phyloP scores from a whole-genome alignment of 2,113 vertebrate genomes.

The Menidia beryllina region DNA sequence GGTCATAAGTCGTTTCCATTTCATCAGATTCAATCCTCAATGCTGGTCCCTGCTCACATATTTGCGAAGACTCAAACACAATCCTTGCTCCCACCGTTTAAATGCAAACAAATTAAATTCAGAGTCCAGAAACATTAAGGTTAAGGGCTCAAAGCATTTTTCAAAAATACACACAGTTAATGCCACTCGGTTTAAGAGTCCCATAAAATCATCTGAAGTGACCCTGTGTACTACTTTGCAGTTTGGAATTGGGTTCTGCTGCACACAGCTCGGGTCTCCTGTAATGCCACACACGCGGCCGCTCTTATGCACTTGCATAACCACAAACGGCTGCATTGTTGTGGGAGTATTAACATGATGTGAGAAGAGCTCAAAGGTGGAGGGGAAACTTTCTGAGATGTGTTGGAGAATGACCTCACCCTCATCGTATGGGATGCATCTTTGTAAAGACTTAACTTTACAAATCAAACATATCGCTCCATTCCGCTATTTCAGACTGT shows the following conservation, averaged over 20 bases:
- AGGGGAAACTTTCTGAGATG: neutral
- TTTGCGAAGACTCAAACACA: neutral
- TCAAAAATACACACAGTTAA: slow-evolving; percentile 20
- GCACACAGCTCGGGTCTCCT: slow-evolving; percentile 42
- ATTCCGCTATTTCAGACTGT: neutral
- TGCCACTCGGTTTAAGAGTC: slow-evolving; percentile 30
- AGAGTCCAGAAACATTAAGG: no score
- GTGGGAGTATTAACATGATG: slow-evolving; percentile 51
- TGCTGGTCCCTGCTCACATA: slow-evolving; percentile 15
- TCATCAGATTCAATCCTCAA: slow-evolving; percentile 17
- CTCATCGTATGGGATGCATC: neutral
- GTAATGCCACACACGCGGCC: slow-evolving; percentile 58
- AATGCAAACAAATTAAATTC: no score
- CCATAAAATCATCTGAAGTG: slow-evolving; percentile 59
- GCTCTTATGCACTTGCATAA: slow-evolving; percentile 75
- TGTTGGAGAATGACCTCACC: neutral
- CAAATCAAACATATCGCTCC: neutral
- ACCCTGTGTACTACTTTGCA: slow-evolving; percentile 35
- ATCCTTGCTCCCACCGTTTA: neutral
- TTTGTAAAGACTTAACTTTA: neutral
- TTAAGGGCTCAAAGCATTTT: slow-evolving; percentile 12
- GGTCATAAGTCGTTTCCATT: slow-evolving; percentile 17
- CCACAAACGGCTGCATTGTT: slow-evolving; percentile 66
- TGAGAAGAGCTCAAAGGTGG: slow-evolving; percentile 39
- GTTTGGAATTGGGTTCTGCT: slow-evolving; percentile 28